Percentiles rank a stretch among this genome's conserved stretches.
phyloP scores from a whole-genome alignment of 2,797 vertebrate species.

The Myotis findleyi region DNA sequence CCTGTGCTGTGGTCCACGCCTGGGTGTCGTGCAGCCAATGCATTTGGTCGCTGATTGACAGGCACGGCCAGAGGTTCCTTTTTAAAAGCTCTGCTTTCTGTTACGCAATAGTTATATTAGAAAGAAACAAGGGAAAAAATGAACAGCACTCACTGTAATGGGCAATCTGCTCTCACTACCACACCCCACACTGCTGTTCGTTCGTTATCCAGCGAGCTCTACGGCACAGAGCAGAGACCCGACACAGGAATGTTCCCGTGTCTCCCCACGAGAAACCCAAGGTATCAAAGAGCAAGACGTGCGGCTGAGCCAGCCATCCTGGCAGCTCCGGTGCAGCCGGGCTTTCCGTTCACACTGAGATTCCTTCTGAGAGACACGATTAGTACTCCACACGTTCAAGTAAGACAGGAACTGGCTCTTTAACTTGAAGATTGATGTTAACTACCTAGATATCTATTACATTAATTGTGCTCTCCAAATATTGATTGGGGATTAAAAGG shows the following conservation, averaged over 20 bases:
- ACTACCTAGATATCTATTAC: constrained; percentile 85
- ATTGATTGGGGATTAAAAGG: constrained; percentile 89
- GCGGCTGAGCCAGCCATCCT: constrained; percentile 78
- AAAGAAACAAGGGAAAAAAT: constrained; percentile 73
- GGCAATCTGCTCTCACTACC: constrained; percentile 85
- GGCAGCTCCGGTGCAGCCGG: constrained; percentile 80
- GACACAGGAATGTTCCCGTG: constrained; percentile 74
- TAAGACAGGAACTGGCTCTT: constrained; percentile 86
- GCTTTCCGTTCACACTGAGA: constrained; percentile 76
- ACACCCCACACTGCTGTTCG: constrained; percentile 77
- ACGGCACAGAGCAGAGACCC: constrained; percentile 65
- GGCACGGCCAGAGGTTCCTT: constrained; percentile 71
- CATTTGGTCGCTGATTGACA: constrained; percentile 83
- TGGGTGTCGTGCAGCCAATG: constrained; percentile 81
- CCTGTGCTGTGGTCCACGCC: constrained; percentile 86
- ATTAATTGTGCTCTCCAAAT: constrained; percentile 86
- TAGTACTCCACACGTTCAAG: constrained; percentile 84
- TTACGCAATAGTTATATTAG: constrained; percentile 78
- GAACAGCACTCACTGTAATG: constrained; percentile 72
- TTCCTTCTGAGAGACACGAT: constrained; percentile 78
- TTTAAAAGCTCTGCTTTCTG: constrained; percentile 78
- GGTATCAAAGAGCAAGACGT: constrained; percentile 73
- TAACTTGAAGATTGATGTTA: constrained; percentile 89
- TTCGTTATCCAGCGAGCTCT: constrained; percentile 83
- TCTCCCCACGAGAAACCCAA: constrained; percentile 68